Base-by-base conservation (phyloP, 35 echinoderm and acorn worm genomes). In the Ophiothrix spiculata region DNA sequence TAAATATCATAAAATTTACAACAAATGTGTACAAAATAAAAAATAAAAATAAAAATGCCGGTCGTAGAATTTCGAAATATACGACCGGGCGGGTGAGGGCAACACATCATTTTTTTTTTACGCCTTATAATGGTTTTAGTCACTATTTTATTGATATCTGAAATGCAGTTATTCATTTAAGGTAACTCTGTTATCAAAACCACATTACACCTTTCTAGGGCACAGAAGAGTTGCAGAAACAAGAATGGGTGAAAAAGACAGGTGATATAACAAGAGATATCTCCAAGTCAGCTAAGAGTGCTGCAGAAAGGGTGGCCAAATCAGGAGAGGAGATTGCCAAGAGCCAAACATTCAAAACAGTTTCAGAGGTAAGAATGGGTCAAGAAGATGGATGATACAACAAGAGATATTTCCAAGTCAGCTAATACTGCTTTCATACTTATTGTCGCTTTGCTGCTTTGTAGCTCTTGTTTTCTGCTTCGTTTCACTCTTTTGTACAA, bases 291-390 rank as follows among this genome's bases (percentile, higher is more conserved):
- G 95, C 95, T 13, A 93, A 94, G 37, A 88, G 81, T 31, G 95
- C 95, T 15, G 95, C 95, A 0, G 89, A 98, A 76, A 93, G 60
- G 77, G 88, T 98, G 23, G 84, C 85, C 85, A 91, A 91, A 75
- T 78, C 82, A 56, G 88, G 91, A 34, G 88, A 98, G 78, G 88
- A 98, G 28, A 77, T 98, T 34, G 82, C 84, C 38, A 91, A 94
- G 36, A 88, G 88, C 21, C 82, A 74, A 37, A 86, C 95, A 17
- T 98, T 91, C 86, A 90, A 91, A 46, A 91, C 95, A 36, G 89
- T 98, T 17, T 91, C 95, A 93, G 77, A 98, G 81, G 95, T 98
- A 89, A 86, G 87, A 99, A 76, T 99, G 96, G 96, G 92, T 91
- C 21, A 94, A 99, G 89, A 99, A 99, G 64, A 92, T 84, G 1